Percentiles rank a stretch among this genome's conserved stretches.
Conservation (phyloP, 1,140 invertebrate genomes). For the Zaprionus africanus region DNA sequence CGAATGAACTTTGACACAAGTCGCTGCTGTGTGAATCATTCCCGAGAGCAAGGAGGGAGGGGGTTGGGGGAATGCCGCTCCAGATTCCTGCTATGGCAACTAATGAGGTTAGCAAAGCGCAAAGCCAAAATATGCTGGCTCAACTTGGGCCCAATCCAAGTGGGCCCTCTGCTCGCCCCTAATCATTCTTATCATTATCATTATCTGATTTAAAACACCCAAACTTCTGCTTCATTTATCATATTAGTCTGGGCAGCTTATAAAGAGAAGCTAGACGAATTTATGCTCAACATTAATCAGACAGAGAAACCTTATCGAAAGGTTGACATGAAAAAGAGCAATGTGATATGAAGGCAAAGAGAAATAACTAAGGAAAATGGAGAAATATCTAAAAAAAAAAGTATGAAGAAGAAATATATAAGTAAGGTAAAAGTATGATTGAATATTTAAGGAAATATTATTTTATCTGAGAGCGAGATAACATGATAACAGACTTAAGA, state of each 20-base stretch:
- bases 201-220: slow-evolving; percentile 20
- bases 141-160: slow-evolving; percentile 15
- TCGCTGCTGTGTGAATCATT: slow-evolving; percentile 32
- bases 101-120: slow-evolving; percentile 30
- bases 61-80: slow-evolving; percentile 3
- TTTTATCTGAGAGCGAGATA: too few species aligned
- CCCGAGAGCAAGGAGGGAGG: not conserved
- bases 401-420: too few species aligned
- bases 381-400: too few species aligned
- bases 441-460: too few species aligned
- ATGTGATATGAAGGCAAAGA: not conserved
- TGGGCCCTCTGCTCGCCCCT: not conserved
- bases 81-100: slow-evolving; percentile 18
- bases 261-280: not conserved
- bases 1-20: slow-evolving; percentile 19
- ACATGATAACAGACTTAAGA: too few species aligned
- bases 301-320: not conserved
- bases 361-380: too few species aligned
- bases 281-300: slow-evolving; percentile 13
- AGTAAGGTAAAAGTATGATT: too few species aligned
- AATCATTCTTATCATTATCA: slow-evolving; percentile 15
- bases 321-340: not conserved
- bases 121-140: slow-evolving; percentile 24
- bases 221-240: slow-evolving; percentile 38
- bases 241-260: not conserved